Evolutionary conservation across 92 coral and sea anemone species (phyloP).

Genomic region (Porites cylindrica): DNA sequence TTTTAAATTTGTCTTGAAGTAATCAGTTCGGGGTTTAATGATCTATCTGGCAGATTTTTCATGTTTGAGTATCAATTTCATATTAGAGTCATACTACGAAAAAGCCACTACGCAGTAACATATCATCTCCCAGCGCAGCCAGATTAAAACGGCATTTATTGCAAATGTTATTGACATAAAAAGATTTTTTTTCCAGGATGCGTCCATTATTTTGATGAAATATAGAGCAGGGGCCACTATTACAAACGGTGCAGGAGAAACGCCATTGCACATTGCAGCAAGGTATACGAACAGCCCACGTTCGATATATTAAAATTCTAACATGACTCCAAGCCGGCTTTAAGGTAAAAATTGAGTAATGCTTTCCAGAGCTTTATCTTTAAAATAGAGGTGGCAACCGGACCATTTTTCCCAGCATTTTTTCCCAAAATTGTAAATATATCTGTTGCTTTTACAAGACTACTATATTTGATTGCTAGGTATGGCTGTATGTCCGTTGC

Average conservation of each 20-base stretch:
- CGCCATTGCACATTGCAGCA: constrained; percentile 86
- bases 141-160: background rate
- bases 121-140: too few relatives aligned
- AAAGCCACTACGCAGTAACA: too few relatives aligned
- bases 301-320: too few relatives aligned
- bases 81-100: too few relatives aligned
- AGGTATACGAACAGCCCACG: constrained; percentile 38
- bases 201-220: constrained; percentile 83
- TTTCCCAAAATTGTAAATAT: too few relatives aligned
- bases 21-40: too few relatives aligned
- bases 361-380: background rate
- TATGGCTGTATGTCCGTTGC: constrained; percentile 62
- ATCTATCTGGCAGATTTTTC: too few relatives aligned
- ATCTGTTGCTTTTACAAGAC: background rate
- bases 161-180: background rate
- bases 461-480: background rate
- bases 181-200: constrained; percentile 59
- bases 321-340: too few relatives aligned
- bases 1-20: too few relatives aligned
- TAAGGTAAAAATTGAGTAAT: background rate
- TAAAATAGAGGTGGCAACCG: too few relatives aligned
- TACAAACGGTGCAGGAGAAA: constrained; percentile 75
- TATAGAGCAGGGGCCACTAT: constrained; percentile 86
- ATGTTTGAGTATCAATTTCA: too few relatives aligned
- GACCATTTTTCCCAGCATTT: too few relatives aligned